Evolutionary conservation across 53 echinoderm and acorn worm species (phyloP), one percentile per base, ranked within the genome.

Genomic region (Echinarachnius parma): DNA sequence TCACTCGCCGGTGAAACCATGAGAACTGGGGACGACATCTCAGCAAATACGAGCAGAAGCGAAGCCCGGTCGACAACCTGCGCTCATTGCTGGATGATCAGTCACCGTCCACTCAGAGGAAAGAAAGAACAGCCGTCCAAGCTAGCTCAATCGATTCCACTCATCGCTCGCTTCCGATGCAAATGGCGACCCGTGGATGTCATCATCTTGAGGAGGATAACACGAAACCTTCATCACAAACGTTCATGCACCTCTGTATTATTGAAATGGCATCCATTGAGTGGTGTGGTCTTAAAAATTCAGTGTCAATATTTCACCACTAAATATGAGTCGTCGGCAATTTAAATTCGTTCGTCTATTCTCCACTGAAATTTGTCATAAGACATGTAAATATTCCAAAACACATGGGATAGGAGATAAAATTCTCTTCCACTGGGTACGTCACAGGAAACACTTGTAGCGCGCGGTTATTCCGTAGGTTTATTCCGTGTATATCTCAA

Each of bases 1-100:
- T 89, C 81, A 80, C 86, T 71, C 75, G 93, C 86, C 59, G 89
- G 89, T 77, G 86, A 89, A 63, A 93, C 89, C 93, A 93, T 89
- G 65, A 89, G 86, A 63, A 89, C 71, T 48, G 89, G 83, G 69
- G 89, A 86, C 75, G 74, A 57, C 56, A 72, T 72, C 57, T 72
- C 74, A 72, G 37, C 74, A 56, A 57, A 35, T 26, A 18, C 55
- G 56, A 42, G 29, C n/a, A 56, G 74, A 56, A 55, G 30, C 74
- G 56, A 72, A 10, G 28, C 74, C 31, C 74, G 45, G 56, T 56
- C 57, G 55, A 72, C 74, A 72, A 72, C 74, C 14, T 23, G 3
- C 46, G 57, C 56, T 72, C 74, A 72, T 72, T 45, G 74, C 74
- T 72, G 74, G 56, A 42, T 29, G 8, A 8, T 9, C 23, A 21